A percentile compares a stretch with the other conserved stretches of the same genome.
These are phyloP conservation scores for Mohoua ochrocephala DNA, from an alignment of 2,113 vertebrate species.

Conservation along the genomic window DNA sequence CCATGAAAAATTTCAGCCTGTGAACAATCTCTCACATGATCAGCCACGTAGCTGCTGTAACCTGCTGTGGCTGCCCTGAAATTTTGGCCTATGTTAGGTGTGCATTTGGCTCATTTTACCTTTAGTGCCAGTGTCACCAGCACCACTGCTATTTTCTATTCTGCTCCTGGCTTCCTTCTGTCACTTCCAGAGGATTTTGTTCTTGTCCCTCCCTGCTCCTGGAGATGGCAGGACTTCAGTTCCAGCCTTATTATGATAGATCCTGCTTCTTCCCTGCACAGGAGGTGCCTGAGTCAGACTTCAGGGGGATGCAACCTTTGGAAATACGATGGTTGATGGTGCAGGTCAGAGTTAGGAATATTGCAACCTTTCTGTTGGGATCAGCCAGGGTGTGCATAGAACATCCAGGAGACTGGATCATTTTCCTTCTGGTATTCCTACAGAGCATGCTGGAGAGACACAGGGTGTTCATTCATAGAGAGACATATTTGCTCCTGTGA, in stretches of 20 bases:
- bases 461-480: not conserved
- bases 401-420: not conserved
- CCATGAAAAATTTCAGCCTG: not conserved
- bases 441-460: not conserved
- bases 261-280: not conserved
- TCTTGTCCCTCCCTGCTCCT: not conserved
- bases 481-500: not conserved
- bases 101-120: not conserved
- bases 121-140: not conserved
- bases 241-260: not conserved
- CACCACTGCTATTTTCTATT: not conserved
- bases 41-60: not conserved
- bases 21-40: not conserved
- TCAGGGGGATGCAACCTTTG: not conserved
- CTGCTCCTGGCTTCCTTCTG: not conserved
- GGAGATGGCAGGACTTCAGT: not conserved
- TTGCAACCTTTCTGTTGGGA: not conserved
- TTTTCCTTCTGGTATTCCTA: not conserved
- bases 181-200: not conserved
- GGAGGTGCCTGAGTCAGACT: not conserved
- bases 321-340: not conserved
- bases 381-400: not conserved
- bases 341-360: not conserved
- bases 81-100: not conserved
- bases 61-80: not conserved